phyloP scores from a whole-genome alignment of 2,888 invertebrate genomes.

The Acrobasis suavella region DNA sequence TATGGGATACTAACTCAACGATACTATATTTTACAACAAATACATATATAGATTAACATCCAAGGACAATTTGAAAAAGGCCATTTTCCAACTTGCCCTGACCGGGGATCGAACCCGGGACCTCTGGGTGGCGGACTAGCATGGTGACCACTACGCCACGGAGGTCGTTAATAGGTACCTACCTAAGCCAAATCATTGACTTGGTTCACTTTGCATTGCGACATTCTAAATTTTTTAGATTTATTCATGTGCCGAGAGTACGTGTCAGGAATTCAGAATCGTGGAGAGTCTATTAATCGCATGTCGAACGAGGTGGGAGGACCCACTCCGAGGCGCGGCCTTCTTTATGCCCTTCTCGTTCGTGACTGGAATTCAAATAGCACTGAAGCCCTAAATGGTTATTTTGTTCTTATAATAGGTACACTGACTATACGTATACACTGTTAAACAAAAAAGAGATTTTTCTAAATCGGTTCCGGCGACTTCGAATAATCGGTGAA shows the following conservation, averaged over 20 bases:
- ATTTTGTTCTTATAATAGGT: background rate
- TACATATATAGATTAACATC: no score
- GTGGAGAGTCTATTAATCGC: slow-evolving; percentile 26
- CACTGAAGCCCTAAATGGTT: background rate
- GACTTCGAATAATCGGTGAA: no score
- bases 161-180: no score
- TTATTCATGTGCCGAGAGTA: slow-evolving; percentile 20
- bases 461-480: no score
- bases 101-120: no score
- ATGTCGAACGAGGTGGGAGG: slow-evolving; percentile 18
- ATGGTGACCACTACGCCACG: no score
- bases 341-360: background rate
- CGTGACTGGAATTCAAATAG: slow-evolving; percentile 1
- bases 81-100: no score
- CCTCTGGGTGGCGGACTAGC: no score
- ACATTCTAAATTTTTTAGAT: slow-evolving; percentile 21
- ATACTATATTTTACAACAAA: no score
- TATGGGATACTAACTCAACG: no score
- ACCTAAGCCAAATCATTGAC: background rate
- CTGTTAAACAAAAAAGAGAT: no score
- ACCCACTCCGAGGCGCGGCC: slow-evolving; percentile 2
- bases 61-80: no score
- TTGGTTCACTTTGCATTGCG: background rate
- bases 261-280: slow-evolving; percentile 24
- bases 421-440: background rate